Percentiles rank a stretch among this genome's conserved stretches.
phyloP scores from a whole-genome alignment of 2,888 invertebrate species.

The Phania funesta region DNA sequence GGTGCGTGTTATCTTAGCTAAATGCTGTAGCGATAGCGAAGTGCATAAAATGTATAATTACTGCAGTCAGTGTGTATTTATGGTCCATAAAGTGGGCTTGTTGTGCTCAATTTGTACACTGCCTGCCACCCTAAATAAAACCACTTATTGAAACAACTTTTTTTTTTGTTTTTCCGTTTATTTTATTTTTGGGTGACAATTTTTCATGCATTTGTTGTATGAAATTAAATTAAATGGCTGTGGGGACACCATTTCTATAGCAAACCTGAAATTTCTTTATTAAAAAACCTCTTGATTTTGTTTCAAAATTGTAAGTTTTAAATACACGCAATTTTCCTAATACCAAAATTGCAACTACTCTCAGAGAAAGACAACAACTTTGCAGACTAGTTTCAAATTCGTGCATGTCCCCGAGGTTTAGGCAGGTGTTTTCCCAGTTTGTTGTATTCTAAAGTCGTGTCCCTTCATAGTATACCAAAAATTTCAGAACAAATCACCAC shows the following conservation, averaged over 20 bases:
- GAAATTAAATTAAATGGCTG: conserved; percentile 23
- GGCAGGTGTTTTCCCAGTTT: no score
- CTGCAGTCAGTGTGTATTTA: conserved; percentile 31
- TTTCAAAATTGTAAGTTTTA: no score
- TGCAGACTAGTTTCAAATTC: no score
- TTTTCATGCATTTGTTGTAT: conserved; percentile 7
- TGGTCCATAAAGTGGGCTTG: conserved; percentile 57
- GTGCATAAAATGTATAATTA: not conserved
- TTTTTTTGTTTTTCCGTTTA: not conserved
- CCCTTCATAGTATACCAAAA: no score
- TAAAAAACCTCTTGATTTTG: not conserved
- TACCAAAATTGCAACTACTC: no score
- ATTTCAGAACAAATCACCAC: no score
- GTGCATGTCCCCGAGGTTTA: no score
- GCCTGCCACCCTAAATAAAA: conserved; percentile 51
- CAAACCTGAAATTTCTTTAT: not conserved
- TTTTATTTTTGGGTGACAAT: conserved; percentile 4
- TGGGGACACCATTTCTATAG: conserved; percentile 2
- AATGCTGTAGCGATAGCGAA: conserved; percentile 27
- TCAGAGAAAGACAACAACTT: no score
- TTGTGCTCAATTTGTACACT: conserved; percentile 37
- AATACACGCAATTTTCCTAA: no score
- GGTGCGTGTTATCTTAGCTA: conserved; percentile 1
- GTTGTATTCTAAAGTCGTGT: no score
- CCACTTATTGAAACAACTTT: conserved; percentile 50